phyloP scores from a whole-genome alignment of 2,888 invertebrate genomes.

The Anthophora plumipes region DNA sequence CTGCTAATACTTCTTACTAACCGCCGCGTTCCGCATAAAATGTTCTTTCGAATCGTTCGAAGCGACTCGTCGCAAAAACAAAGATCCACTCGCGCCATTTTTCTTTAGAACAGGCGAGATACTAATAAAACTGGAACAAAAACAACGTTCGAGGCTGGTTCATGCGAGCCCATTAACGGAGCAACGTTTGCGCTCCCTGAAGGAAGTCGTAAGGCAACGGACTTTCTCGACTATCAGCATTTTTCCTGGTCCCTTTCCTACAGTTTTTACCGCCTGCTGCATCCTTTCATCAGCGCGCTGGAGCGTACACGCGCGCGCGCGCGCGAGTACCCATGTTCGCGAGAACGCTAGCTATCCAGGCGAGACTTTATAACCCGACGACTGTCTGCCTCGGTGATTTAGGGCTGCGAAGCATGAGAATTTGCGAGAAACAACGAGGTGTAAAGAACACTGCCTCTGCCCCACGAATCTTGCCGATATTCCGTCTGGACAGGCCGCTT shows the following conservation, averaged over 20 bases:
- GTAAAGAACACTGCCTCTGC: conserved; percentile 65
- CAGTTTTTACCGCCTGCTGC: conserved; percentile 27
- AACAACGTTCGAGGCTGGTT: conserved; percentile 1
- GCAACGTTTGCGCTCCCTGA: conserved; percentile 1
- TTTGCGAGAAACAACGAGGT: conserved; percentile 70
- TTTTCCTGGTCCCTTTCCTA: conserved; percentile 44
- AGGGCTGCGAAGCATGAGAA: conserved; percentile 57
- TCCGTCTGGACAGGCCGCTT: conserved; percentile 41
- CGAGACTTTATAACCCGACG: conserved; percentile 59
- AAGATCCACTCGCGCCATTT: background rate
- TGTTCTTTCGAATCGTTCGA: background rate
- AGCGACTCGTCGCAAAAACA: background rate
- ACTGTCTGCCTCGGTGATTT: conserved; percentile 68
- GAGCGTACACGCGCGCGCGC: background rate
- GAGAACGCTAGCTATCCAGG: background rate
- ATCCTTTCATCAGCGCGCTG: conserved; percentile 47
- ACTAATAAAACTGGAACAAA: conserved; percentile 7
- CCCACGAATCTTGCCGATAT: conserved; percentile 61
- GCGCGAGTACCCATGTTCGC: too few species aligned
- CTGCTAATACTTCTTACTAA: background rate
- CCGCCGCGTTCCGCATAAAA: background rate
- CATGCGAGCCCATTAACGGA: conserved; percentile 24
- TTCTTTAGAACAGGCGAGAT: background rate
- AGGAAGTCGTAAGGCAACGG: conserved; percentile 36
- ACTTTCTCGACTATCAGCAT: conserved; percentile 48